Percentiles rank a stretch among this genome's conserved stretches.
Evolutionary conservation across 92 coral and sea anemone genomes (phyloP).

Genomic region (Muricea muricata): DNA sequence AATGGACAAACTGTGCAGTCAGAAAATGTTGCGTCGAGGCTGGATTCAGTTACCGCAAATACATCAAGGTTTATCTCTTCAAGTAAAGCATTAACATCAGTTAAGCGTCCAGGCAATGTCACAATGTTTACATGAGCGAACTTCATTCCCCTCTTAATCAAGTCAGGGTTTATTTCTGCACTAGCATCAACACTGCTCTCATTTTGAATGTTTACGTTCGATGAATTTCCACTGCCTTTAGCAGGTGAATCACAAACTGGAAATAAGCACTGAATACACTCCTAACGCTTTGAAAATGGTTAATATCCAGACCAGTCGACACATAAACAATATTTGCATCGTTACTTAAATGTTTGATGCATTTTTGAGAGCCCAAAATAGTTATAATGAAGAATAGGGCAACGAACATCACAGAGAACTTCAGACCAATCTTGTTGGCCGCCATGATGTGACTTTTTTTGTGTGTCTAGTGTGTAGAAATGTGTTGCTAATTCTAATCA

Average conservation of each 20-base stretch:
- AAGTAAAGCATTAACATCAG: constrained; percentile 41
- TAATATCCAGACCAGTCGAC: no score
- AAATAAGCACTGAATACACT: constrained; percentile 51
- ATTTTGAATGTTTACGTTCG: neutral
- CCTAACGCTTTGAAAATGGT: constrained; percentile 45
- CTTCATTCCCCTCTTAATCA: constrained; percentile 62
- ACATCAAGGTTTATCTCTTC: constrained; percentile 52
- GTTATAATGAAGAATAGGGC: no score
- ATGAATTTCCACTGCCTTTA: neutral
- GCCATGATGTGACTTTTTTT: no score
- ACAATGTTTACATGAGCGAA: constrained; percentile 63
- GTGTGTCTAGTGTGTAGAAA: no score
- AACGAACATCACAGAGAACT: no score
- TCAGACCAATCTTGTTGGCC: no score
- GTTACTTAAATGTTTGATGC: no score
- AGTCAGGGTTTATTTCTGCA: constrained; percentile 36
- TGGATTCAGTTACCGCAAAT: constrained; percentile 53
- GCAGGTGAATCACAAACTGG: constrained; percentile 45
- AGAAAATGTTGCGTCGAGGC: constrained; percentile 23
- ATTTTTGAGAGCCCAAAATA: no score
- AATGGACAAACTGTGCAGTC: constrained; percentile 45
- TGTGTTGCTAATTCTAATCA: no score
- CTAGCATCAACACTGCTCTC: neutral
- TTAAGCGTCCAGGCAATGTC: constrained; percentile 47
- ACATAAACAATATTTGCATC: no score